A percentile compares a stretch with the other conserved stretches of the same genome.
phyloP scores from a whole-genome alignment of 1,140 invertebrate species.

The Anastatus disparis region DNA sequence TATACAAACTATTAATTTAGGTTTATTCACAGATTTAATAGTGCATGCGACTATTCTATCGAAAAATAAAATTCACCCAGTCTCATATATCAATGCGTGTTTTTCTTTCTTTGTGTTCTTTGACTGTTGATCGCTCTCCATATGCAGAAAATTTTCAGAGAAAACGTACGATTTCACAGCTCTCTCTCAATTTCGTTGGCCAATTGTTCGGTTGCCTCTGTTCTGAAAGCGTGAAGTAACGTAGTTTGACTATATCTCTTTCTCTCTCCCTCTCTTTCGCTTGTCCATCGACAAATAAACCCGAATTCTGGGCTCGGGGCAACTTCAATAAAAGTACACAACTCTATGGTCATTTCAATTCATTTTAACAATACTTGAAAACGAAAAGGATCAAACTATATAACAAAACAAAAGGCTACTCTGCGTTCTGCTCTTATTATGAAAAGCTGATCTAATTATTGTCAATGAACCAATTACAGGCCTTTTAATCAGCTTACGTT shows the following conservation, averaged over 20 bases:
- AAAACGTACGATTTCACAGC: conserved; percentile 23
- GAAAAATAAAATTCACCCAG: too few relatives aligned
- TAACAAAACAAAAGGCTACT: conserved; percentile 22
- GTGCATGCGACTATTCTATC: too few relatives aligned
- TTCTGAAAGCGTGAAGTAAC: background rate
- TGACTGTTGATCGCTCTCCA: background rate
- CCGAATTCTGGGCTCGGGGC: background rate
- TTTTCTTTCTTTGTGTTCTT: too few relatives aligned
- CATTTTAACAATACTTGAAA: background rate
- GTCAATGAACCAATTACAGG: too few relatives aligned
- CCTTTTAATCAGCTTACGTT: too few relatives aligned
- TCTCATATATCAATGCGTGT: too few relatives aligned
- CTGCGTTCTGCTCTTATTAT: too few relatives aligned
- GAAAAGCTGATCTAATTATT: background rate
- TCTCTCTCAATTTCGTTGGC: background rate
- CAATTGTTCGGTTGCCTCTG: background rate
- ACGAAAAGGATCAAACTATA: background rate
- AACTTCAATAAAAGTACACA: conserved; percentile 30
- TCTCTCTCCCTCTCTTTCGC: background rate
- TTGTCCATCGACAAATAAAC: conserved; percentile 16
- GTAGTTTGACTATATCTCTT: background rate
- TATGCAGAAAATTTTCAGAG: background rate
- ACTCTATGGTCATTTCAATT: conserved; percentile 22
- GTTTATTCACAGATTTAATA: too few relatives aligned
- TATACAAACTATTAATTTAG: too few relatives aligned